Percentiles rank a stretch among this genome's conserved stretches.
These are phyloP conservation scores for Anoplophora glabripennis DNA, from an alignment of 1,140 invertebrate genomes.

Conservation along the genomic window DNA sequence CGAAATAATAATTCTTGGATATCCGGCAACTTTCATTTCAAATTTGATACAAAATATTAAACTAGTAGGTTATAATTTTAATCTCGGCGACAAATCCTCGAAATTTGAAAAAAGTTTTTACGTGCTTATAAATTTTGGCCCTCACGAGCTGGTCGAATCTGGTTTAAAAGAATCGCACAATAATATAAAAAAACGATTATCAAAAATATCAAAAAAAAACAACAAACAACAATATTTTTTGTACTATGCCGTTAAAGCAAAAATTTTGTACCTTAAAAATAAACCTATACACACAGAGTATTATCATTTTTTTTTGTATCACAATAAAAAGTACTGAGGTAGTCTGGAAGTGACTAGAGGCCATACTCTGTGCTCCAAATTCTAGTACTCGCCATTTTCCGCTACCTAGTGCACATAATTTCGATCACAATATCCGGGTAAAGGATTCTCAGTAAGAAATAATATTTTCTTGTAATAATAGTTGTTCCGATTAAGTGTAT, in stretches of 20 bases:
- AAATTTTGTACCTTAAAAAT: conserved; percentile 23
- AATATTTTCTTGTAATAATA: no score
- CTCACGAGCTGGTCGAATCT: no score
- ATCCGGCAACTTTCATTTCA: neutral
- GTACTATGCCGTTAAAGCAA: conserved; percentile 27
- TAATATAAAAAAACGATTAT: conserved; percentile 1
- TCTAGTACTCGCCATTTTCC: conserved; percentile 5
- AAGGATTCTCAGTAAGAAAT: neutral
- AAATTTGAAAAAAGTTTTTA: neutral
- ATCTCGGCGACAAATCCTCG: neutral
- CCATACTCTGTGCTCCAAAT: conserved; percentile 3
- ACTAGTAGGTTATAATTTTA: neutral
- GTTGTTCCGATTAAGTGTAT: neutral
- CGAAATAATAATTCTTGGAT: no score
- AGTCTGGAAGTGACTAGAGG: conserved; percentile 11
- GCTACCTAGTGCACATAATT: conserved; percentile 6
- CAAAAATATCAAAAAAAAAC: conserved; percentile 28
- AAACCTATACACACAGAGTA: conserved; percentile 17
- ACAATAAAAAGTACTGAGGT: conserved; percentile 25
- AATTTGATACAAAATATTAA: conserved; percentile 11
- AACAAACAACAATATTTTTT: conserved; percentile 21
- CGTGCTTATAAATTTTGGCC: neutral
- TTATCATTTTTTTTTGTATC: conserved; percentile 11
- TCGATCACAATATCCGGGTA: conserved; percentile 6
- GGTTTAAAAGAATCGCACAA: neutral